Evolutionary conservation across 2,797 vertebrate species (phyloP).

Genomic region (Aeoliscus strigatus): DNA sequence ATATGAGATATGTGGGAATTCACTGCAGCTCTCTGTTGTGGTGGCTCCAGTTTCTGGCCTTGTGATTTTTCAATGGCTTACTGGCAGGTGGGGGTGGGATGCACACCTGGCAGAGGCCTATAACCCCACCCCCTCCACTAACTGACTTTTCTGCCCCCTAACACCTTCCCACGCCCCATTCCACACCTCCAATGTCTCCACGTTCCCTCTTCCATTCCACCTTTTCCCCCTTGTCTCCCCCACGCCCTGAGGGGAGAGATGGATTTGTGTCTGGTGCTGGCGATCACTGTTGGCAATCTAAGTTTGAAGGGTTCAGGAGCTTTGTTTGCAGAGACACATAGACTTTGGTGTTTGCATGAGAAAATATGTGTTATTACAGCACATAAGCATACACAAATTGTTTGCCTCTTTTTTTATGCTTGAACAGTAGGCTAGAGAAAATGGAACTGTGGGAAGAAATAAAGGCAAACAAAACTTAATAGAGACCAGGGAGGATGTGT

Average conservation of each 20-base stretch:
- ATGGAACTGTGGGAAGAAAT: slow-evolving; percentile 23
- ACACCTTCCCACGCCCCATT: neutral
- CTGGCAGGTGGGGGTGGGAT: slow-evolving; percentile 49
- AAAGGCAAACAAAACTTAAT: slow-evolving; percentile 51
- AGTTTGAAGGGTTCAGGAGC: slow-evolving; percentile 53
- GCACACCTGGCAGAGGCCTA: slow-evolving; percentile 69
- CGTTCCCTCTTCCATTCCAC: slow-evolving; percentile 35
- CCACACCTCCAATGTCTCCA: slow-evolving; percentile 2
- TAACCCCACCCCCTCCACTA: slow-evolving; percentile 46
- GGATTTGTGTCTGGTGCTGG: slow-evolving; percentile 53
- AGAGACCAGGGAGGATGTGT: slow-evolving; percentile 45
- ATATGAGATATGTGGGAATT: slow-evolving; percentile 64
- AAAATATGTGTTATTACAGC: no score
- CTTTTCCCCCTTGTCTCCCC: slow-evolving; percentile 31
- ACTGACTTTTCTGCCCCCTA: slow-evolving; percentile 14
- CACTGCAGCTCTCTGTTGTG: slow-evolving; percentile 36
- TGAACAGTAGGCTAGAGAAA: slow-evolving; percentile 32
- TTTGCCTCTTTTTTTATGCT: slow-evolving; percentile 21
- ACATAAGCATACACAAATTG: no score
- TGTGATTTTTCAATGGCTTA: slow-evolving; percentile 60
- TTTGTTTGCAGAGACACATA: slow-evolving; percentile 37
- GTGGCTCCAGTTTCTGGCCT: slow-evolving; percentile 57
- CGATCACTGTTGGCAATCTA: slow-evolving; percentile 61
- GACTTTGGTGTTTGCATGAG: slow-evolving; percentile 6
- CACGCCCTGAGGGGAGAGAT: slow-evolving; percentile 47